Base-by-base conservation (phyloP, 2,113 vertebrate species). In the Cariama cristata region DNA sequence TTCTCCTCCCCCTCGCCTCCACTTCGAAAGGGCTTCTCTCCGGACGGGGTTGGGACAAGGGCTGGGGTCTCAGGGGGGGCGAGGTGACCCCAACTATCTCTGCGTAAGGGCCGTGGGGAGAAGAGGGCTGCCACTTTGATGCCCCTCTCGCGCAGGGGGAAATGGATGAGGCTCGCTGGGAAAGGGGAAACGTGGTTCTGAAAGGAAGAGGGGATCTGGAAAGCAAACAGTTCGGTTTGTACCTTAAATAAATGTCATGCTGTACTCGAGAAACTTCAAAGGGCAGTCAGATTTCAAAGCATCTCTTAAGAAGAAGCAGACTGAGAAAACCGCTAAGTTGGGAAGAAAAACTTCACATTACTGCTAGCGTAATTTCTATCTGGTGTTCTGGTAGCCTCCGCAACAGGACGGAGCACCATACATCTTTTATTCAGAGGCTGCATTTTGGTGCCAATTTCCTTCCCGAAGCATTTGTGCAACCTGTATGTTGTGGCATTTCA, bases 21-120 rank as follows among this genome's bases (percentile, higher is more conserved):
- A 97, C 97, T 97, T 98, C 95, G 63, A 62, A 97, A 98, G 98
- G 97, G 97, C 98, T 98, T 98, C 98, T 98, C 98, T 98, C 98
- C 97, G 95, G 97, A 93, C 86, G 84, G 81, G 4, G 6, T 52
- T 81, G 92, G 87, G 84, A 60, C 32, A 5, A 4, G 14, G 81
- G 62, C 79, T 44, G 81, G 58, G 71, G 86, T 95, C 90, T 96
- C 95, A 27, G 96, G 90, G 96, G 96, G 96, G 98, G 96, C 1
- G 40, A 95, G 68, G 91, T 97, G 98, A 98, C 69, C 88, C 55
- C 88, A 1, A 1, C 4, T 55, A 52, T 53, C 59, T 28, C 77
- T 5, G 1, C 2, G 10, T 38, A 5, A 14, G 49, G 40, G 6
- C 32, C 0, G 6, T 0, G 32, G 90, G 93, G 68, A 88, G 91